Percentiles rank a stretch among this genome's conserved stretches.
Evolutionary conservation across 1,140 invertebrate genomes (phyloP).

Genomic region (Bicyclus anynana): DNA sequence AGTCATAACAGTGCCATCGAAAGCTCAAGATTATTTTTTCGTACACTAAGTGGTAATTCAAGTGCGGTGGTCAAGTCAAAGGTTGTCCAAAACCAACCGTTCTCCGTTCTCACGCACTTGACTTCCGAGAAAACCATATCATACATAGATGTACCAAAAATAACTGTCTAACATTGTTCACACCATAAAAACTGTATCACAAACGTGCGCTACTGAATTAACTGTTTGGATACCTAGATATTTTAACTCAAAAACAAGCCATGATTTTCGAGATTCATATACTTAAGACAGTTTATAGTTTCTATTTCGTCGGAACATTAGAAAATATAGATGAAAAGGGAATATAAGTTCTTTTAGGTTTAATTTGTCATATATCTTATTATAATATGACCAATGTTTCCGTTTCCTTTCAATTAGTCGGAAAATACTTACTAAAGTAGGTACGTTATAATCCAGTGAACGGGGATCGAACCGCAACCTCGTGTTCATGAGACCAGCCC

Average conservation of each 20-base stretch:
- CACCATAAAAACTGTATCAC: constrained; percentile 35
- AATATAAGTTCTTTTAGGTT: too few species aligned
- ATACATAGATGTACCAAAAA: constrained; percentile 21
- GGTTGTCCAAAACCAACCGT: constrained; percentile 18
- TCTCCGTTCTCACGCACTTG: constrained; percentile 36
- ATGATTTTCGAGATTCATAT: background rate
- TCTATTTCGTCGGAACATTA: too few species aligned
- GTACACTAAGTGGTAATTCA: constrained; percentile 15
- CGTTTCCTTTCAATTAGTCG: too few species aligned
- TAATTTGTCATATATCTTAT: too few species aligned
- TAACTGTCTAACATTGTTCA: constrained; percentile 34
- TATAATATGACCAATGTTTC: too few species aligned
- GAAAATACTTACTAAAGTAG: too few species aligned
- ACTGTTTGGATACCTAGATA: constrained; percentile 4
- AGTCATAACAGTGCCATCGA: background rate
- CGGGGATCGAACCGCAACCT: too few species aligned
- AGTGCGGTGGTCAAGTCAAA: constrained; percentile 17
- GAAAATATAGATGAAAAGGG: too few species aligned
- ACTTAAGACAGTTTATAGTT: background rate
- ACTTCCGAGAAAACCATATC: constrained; percentile 29
- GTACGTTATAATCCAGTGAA: too few species aligned
- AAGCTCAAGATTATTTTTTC: background rate
- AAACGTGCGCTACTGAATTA: constrained; percentile 28
- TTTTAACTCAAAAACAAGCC: background rate
- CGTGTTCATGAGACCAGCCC: too few species aligned